Percentiles rank a stretch among this genome's conserved stretches.
Conservation (phyloP, 2,888 invertebrate genomes). For the Trypoxylon attenuatum region DNA sequence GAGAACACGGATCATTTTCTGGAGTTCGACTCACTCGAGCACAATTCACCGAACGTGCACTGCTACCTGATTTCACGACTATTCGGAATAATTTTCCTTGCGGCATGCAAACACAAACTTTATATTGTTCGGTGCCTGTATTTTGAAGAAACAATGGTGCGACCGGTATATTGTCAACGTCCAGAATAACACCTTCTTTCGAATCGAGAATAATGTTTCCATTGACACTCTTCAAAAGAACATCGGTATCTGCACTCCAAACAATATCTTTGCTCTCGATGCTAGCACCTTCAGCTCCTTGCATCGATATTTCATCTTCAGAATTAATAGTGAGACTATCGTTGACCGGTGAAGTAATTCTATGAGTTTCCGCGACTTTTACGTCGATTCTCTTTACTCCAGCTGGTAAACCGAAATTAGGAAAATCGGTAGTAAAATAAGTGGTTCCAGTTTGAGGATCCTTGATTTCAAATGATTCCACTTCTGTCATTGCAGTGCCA, state of each 20-base stretch:
- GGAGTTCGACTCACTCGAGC: conserved; percentile 79
- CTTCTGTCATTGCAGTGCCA: conserved; percentile 82
- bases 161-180: conserved; percentile 83
- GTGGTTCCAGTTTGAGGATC: conserved; percentile 79
- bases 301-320: conserved; percentile 81
- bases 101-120: conserved; percentile 94
- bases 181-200: conserved; percentile 83
- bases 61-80: conserved; percentile 79
- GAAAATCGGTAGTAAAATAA: conserved; percentile 83
- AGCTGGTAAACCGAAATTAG: conserved; percentile 83
- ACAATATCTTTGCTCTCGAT: conserved; percentile 84
- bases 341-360: conserved; percentile 84
- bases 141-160: conserved; percentile 75
- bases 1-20: conserved; percentile 81
- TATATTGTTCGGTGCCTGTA: conserved; percentile 79
- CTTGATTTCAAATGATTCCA: conserved; percentile 82
- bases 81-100: conserved; percentile 89
- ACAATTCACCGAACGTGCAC: conserved; percentile 77
- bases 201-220: conserved; percentile 84
- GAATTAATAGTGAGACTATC: conserved; percentile 82
- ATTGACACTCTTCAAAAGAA: conserved; percentile 85
- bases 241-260: conserved; percentile 87
- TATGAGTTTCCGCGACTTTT: conserved; percentile 82
- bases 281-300: conserved; percentile 87
- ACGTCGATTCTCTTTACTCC: conserved; percentile 81